Base-by-base conservation (phyloP, 92 coral and sea anemone species). In the Heliopora coerulea region DNA sequence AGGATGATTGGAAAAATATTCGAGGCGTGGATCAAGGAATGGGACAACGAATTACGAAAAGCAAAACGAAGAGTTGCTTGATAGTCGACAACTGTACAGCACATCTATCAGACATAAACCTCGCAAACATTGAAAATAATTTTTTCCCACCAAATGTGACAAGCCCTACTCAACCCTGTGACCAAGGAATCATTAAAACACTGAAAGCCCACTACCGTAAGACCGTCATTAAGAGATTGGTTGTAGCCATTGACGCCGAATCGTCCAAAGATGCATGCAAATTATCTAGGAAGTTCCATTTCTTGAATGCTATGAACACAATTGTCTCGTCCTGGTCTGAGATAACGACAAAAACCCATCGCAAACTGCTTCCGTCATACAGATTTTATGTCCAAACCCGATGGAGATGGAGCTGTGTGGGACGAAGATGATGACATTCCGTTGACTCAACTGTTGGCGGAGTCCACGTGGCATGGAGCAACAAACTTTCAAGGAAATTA, bases 21-120 rank as follows among this genome's bases (percentile, higher is more conserved):
- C 58, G 58, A 50, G 58, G 58, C 19, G 26, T 50, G 58, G 58
- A 23, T 50, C 58, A 50, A 50, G 58, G n/a, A n/a, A n/a, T n/a
- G n/a, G n/a, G n/a, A n/a, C n/a, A n/a, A n/a, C n/a, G n/a, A n/a
- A n/a, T n/a, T n/a, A n/a, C n/a, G 7, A 23, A 17, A 5, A 3
- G 58, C 9, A 50, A 7, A 50, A 50, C 58, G 58, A 50, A 50
- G 17, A 50, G 26, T 50, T 19, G 58, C 58, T 50, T 50, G 58
- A 23, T 50, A 23, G 58, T 50, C 20, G 58, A 50, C 58, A 50
- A 50, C 58, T 50, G 58, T 23, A 50, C 58, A 23, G 58, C 58
- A 17, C 58, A 50, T 50, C 58, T 19, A 23, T 23, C 58, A 50
- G 7, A 50, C 58, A 7, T 50, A 17, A 17, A 23, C 17, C 58